Evolutionary conservation across 64 coral and sea anemone genomes (phyloP).

Genomic region (Pachyseris speciosa): DNA sequence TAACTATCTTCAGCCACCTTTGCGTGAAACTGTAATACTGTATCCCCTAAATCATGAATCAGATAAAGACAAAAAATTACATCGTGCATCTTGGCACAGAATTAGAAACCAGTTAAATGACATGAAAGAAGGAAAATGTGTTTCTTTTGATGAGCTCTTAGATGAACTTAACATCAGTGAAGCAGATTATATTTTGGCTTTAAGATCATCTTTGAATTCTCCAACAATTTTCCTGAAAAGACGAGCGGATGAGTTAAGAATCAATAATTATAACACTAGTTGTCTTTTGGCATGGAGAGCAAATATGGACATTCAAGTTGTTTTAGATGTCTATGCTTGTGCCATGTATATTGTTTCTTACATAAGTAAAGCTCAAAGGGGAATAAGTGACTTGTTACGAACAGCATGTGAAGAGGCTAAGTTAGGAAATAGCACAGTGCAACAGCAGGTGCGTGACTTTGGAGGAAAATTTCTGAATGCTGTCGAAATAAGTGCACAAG

Average conservation of each 20-base stretch:
- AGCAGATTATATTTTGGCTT: slow-evolving; percentile 11
- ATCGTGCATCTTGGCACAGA: background rate
- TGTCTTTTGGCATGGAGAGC: slow-evolving; percentile 21
- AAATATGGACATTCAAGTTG: slow-evolving; percentile 37
- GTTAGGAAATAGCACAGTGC: too few relatives aligned
- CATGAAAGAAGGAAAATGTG: background rate
- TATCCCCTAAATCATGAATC: background rate
- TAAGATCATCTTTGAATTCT: background rate
- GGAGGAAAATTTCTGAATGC: too few relatives aligned
- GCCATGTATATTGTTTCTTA: slow-evolving; percentile 29
- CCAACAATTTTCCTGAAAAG: slow-evolving; percentile 6
- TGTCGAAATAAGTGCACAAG: too few relatives aligned
- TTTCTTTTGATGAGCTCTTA: slow-evolving; percentile 15
- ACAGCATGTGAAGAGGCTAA: slow-evolving; percentile 33
- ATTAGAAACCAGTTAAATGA: background rate
- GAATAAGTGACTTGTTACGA: slow-evolving; percentile 13
- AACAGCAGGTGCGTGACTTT: too few relatives aligned
- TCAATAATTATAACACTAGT: slow-evolving; percentile 18
- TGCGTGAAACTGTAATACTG: background rate
- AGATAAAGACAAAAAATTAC: background rate
- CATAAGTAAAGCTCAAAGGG: slow-evolving; percentile 23
- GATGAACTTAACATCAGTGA: background rate
- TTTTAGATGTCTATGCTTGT: slow-evolving; percentile 7
- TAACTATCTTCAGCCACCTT: background rate
- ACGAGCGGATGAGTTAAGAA: background rate